Percentiles rank a stretch among this genome's conserved stretches.
phyloP scores from a whole-genome alignment of 2,888 invertebrate genomes.

The Sinelater perroti region DNA sequence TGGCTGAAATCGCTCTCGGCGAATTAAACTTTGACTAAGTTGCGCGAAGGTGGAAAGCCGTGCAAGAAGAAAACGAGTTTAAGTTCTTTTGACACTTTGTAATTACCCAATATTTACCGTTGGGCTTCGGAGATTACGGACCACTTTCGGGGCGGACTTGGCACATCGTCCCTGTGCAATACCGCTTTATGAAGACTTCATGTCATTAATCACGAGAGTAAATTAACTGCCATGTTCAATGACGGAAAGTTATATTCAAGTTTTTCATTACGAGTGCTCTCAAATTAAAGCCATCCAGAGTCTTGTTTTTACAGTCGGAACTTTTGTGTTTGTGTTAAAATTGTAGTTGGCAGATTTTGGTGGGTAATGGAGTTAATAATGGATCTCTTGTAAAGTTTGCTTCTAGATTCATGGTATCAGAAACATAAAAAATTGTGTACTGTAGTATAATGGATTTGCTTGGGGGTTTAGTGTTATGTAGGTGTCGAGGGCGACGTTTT shows the following conservation, averaged over 20 bases:
- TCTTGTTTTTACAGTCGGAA: slow-evolving; percentile 12
- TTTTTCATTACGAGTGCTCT: slow-evolving; percentile 18
- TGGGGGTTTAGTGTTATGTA: too few relatives aligned
- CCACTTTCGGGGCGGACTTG: slow-evolving; percentile 14
- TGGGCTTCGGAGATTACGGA: slow-evolving; percentile 7
- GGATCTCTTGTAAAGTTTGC: too few relatives aligned
- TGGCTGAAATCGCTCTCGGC: neutral
- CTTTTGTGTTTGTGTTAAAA: too few relatives aligned
- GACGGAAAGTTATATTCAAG: slow-evolving; percentile 24
- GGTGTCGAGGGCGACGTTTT: too few relatives aligned
- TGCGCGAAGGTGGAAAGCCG: neutral
- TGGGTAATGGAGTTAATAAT: too few relatives aligned
- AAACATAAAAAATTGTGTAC: too few relatives aligned
- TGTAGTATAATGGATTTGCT: too few relatives aligned
- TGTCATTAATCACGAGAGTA: slow-evolving; percentile 29
- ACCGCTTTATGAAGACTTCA: slow-evolving; percentile 19
- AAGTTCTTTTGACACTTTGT: neutral
- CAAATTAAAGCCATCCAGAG: slow-evolving; percentile 15
- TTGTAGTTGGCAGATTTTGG: too few relatives aligned
- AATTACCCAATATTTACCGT: slow-evolving; percentile 16
- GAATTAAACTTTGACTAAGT: neutral
- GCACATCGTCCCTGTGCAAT: slow-evolving; percentile 9
- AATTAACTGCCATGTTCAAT: slow-evolving; percentile 31
- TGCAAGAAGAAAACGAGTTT: too few relatives aligned
- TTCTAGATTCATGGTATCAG: too few relatives aligned